Evolutionary conservation across 2,888 invertebrate species (phyloP), one percentile per base, ranked within the genome.

Genomic region (Onthophagus sagittarius): DNA sequence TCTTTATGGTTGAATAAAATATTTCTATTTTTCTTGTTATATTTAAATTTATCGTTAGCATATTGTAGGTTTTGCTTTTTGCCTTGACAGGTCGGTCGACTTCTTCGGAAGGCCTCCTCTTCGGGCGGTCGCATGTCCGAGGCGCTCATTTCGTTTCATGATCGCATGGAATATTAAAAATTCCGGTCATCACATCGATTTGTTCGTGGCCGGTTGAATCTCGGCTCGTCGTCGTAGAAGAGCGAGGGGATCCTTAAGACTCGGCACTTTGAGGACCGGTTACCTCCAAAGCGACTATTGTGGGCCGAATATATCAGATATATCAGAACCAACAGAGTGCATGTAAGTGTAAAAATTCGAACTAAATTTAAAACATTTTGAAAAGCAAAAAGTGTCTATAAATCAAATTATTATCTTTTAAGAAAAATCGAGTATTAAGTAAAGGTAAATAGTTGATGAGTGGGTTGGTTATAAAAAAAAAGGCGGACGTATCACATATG

Each of bases 251-350:
- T 23, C 3, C 23, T 23, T 23, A 53, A 53, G 74, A 70, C 77
- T 78, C 79, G 80, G 79, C 76, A 73, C 80, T 79, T 79, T 78
- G 78, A 78, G 75, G 75, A 78, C 77, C 78, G 78, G 79, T 79
- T 77, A 78, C 76, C 76, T 71, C 33, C 75, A 32, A 32, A 67
- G 67, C 32, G 76, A 75, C 77, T 75, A 79, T 79, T 79, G 79
- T 79, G 78, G 78, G 76, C 78, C 76, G 39, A 53, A 53, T 79
- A 78, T 78, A 78, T 78, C 77, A 75, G 75, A 77, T 77, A 77
- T 77, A 77, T 67, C 67, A 32, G 32, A 78, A 77, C 74, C 70
- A 72, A 74, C 72, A 72, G 71, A 70, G 74, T 74, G 70, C 69
- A 73, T 70, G 74, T 72, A 70, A 72, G 74, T 67, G 67, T 67